A percentile compares a stretch with the other conserved stretches of the same genome.
These are phyloP conservation scores for Cephalopachus bancanus DNA, from an alignment of 2,797 vertebrate genomes.

Conservation along the genomic window DNA sequence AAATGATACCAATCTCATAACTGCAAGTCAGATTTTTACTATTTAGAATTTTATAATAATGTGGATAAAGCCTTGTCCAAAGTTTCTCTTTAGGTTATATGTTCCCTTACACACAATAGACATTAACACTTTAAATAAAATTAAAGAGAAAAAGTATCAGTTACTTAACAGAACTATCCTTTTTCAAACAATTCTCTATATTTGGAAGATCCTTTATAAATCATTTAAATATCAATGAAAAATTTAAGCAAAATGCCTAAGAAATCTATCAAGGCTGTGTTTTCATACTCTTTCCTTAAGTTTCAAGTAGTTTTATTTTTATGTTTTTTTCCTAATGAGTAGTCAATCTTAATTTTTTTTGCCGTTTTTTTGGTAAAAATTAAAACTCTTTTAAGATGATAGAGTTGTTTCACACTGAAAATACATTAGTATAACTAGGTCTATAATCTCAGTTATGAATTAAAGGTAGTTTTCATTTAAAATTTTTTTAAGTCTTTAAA, in stretches of 20 bases:
- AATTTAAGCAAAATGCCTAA: conserved; percentile 46
- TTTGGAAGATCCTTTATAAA: conserved; percentile 25
- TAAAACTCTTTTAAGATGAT: background rate
- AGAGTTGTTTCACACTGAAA: conserved; percentile 39
- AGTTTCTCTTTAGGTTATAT: conserved; percentile 34
- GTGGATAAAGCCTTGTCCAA: background rate
- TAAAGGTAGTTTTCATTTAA: conserved; percentile 57
- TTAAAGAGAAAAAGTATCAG: conserved; percentile 23
- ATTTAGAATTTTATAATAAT: conserved; percentile 59
- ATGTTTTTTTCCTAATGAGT: background rate
- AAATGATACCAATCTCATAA: conserved; percentile 49
- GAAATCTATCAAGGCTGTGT: conserved; percentile 8
- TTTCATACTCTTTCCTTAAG: conserved; percentile 40
- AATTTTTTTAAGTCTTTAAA: conserved; percentile 53
- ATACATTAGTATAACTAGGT: conserved; percentile 27
- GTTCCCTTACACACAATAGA: conserved; percentile 55
- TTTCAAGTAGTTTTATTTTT: conserved; percentile 55
- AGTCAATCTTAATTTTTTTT: conserved; percentile 54
- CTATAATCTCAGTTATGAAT: conserved; percentile 60
- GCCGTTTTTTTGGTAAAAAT: conserved; percentile 39
- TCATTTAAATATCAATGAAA: conserved; percentile 52
- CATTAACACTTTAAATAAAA: conserved; percentile 59
- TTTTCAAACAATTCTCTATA: conserved; percentile 6
- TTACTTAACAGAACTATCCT: conserved; percentile 51
- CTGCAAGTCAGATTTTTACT: conserved; percentile 49